These are phyloP conservation scores for Pangasius mekongensis DNA, from an alignment of 2,797 vertebrate species.

Conservation along the genomic window DNA sequence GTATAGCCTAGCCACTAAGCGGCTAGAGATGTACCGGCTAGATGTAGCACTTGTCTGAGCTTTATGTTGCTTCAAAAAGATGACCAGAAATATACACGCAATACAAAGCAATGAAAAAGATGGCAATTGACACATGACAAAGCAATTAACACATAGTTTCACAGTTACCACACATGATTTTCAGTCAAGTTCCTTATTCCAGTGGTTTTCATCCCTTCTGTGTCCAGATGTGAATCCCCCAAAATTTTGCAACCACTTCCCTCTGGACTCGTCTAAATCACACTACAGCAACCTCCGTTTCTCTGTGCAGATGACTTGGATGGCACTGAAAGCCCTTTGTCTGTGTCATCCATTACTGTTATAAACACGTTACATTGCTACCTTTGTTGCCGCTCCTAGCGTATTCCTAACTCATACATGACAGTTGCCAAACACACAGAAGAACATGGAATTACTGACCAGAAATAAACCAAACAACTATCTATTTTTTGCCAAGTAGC, in stretches of 20 bases:
- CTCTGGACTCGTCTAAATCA: neutral
- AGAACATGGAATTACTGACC: neutral
- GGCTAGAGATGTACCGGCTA: neutral
- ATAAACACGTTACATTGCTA: neutral
- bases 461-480: neutral
- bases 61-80: neutral
- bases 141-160: neutral
- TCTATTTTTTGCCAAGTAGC: neutral
- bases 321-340: neutral
- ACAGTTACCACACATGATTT: neutral
- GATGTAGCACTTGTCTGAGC: neutral
- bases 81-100: neutral
- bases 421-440: neutral
- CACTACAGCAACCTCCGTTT: neutral
- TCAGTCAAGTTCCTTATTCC: neutral
- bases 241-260: neutral
- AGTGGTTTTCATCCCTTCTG: neutral
- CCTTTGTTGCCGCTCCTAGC: neutral
- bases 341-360: neutral
- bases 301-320: neutral
- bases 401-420: neutral
- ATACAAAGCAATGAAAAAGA: neutral
- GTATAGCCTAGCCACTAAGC: neutral
- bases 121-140: neutral
- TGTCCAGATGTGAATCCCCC: neutral